A percentile compares a stretch with the other conserved stretches of the same genome.
Conservation (phyloP, 2,113 vertebrate genomes). For the Malurus alboscapulatus region DNA sequence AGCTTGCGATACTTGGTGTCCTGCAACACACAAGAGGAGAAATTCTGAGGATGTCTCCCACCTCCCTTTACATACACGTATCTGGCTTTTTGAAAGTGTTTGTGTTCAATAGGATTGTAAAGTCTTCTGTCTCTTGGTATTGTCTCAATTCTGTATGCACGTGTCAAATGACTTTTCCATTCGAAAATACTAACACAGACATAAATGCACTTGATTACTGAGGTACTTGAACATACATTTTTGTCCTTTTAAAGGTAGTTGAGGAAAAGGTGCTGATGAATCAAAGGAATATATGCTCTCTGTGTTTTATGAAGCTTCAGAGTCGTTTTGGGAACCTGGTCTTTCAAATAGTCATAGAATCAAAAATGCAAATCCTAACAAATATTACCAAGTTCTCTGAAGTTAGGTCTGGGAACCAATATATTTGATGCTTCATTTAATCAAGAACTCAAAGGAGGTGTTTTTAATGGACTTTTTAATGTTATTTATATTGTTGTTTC, state of each 20-base stretch:
- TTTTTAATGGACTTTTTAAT: background rate
- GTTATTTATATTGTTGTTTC: background rate
- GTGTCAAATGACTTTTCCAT: background rate
- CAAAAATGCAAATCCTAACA: background rate
- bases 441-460: background rate
- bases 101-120: background rate
- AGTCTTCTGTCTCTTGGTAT: background rate
- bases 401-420: background rate
- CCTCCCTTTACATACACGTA: background rate
- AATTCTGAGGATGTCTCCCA: background rate
- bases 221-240: background rate
- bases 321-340: background rate
- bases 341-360: background rate
- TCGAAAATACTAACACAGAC: background rate
- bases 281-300: background rate
- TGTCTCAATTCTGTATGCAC: fast-evolving
- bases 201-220: background rate
- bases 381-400: background rate
- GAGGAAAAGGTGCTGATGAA: background rate
- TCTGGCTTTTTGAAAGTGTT: background rate
- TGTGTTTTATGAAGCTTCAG: background rate
- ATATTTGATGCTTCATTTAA: background rate
- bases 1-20: background rate
- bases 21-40: background rate
- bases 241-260: background rate